Conservation (phyloP, 1,140 invertebrate species). For the Eumeta japonica region DNA sequence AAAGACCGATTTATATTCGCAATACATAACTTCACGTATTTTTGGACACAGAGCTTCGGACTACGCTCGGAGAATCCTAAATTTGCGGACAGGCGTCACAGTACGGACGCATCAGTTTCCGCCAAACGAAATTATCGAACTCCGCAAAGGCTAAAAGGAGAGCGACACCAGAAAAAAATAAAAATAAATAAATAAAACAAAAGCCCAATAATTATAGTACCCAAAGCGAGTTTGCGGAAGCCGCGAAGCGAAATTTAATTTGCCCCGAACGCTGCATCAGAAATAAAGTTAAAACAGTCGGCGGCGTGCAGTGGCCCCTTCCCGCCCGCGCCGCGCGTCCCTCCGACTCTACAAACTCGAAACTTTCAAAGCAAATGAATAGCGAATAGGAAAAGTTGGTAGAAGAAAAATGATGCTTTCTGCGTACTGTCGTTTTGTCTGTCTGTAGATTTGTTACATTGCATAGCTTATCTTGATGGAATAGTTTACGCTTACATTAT, state of each 20-base stretch:
- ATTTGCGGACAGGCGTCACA: too few species aligned
- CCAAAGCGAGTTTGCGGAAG: conserved; percentile 48
- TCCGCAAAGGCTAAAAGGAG: too few species aligned
- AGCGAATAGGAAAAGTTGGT: conserved; percentile 55
- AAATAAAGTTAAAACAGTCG: conserved; percentile 58
- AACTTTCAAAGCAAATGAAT: conserved; percentile 58
- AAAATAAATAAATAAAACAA: conserved; percentile 33
- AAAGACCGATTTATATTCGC: too few species aligned
- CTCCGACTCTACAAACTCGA: too few species aligned
- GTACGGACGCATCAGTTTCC: too few species aligned
- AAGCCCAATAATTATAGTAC: conserved; percentile 45
- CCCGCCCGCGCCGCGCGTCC: conserved; percentile 22
- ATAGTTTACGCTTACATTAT: too few species aligned
- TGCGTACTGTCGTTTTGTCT: not conserved
- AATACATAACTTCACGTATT: too few species aligned
- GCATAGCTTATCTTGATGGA: too few species aligned
- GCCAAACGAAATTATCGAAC: too few species aligned
- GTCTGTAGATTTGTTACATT: not conserved
- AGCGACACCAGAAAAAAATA: too few species aligned
- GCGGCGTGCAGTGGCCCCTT: conserved; percentile 23
- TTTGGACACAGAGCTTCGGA: too few species aligned
- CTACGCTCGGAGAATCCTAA: too few species aligned
- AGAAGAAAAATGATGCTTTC: conserved; percentile 47
- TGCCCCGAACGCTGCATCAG: conserved; percentile 55
- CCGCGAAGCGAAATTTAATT: conserved; percentile 57